Evolutionary conservation across 2,888 invertebrate genomes (phyloP).

Genomic region (Drosophila gaucha): DNA sequence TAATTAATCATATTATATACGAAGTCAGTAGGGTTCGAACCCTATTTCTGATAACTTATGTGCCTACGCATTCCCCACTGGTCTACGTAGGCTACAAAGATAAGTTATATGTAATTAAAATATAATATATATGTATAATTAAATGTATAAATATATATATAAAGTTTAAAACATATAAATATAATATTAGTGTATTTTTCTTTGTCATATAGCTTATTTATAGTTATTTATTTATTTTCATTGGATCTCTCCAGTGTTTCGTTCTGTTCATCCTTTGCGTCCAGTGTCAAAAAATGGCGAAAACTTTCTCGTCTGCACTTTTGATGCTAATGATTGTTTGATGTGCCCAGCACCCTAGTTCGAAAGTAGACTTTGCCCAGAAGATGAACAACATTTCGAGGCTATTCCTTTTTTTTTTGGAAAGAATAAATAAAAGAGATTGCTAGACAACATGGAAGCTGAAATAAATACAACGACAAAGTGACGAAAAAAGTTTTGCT

Average conservation of each 20-base stretch:
- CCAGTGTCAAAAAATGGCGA: conserved; percentile 12
- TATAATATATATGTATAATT: no score
- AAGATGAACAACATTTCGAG: conserved; percentile 4
- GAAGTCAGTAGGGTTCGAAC: no score
- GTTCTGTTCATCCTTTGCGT: conserved; percentile 1
- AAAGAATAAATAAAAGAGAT: no score
- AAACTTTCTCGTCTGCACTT: conserved; percentile 50
- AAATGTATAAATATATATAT: no score
- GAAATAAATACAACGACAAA: conserved; percentile 35
- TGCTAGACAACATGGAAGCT: conserved; percentile 35
- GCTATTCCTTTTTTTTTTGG: neutral
- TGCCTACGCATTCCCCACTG: no score
- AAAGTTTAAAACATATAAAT: no score
- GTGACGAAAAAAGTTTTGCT: conserved; percentile 25
- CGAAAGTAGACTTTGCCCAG: conserved; percentile 20
- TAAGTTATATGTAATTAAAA: no score
- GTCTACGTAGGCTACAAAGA: no score
- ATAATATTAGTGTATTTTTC: neutral
- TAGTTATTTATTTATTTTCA: conserved; percentile 11
- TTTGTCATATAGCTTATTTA: neutral
- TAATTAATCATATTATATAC: no score
- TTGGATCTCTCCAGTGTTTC: neutral
- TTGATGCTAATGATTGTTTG: conserved; percentile 76
- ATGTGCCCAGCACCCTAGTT: conserved; percentile 50
- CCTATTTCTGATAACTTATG: no score